Evolutionary conservation across 2,797 vertebrate species (phyloP).

Genomic region (Lophotriccus pileatus): DNA sequence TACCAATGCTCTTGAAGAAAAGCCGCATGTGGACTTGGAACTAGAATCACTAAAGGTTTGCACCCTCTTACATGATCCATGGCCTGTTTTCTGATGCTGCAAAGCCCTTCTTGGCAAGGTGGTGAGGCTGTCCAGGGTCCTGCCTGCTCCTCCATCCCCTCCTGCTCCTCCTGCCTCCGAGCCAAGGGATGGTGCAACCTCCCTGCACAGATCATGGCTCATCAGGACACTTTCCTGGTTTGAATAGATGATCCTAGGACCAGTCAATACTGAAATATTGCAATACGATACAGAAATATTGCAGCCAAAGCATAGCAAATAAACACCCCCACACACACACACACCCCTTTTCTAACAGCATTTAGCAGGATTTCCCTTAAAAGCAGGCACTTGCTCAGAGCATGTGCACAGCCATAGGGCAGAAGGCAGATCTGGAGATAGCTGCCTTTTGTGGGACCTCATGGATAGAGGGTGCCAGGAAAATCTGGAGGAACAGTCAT

Average conservation of each 20-base stretch:
- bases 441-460: not conserved
- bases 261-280: not conserved
- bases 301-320: not conserved
- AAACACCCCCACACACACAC: no score
- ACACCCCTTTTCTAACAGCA: not conserved
- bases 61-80: accelerated
- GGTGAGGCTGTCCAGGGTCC: not conserved
- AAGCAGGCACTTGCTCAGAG: not conserved
- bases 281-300: not conserved
- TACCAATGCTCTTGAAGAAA: not conserved
- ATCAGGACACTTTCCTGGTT: accelerated
- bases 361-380: not conserved
- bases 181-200: not conserved
- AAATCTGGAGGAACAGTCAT: not conserved
- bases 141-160: not conserved
- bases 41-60: not conserved
- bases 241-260: not conserved
- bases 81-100: not conserved
- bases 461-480: not conserved
- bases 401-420: accelerated
- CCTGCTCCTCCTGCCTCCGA: not conserved
- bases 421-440: not conserved
- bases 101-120: not conserved
- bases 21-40: not conserved
- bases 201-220: accelerated